Evolutionary conservation across 2,113 vertebrate species (phyloP).

Genomic region (Donacobius atricapilla): DNA sequence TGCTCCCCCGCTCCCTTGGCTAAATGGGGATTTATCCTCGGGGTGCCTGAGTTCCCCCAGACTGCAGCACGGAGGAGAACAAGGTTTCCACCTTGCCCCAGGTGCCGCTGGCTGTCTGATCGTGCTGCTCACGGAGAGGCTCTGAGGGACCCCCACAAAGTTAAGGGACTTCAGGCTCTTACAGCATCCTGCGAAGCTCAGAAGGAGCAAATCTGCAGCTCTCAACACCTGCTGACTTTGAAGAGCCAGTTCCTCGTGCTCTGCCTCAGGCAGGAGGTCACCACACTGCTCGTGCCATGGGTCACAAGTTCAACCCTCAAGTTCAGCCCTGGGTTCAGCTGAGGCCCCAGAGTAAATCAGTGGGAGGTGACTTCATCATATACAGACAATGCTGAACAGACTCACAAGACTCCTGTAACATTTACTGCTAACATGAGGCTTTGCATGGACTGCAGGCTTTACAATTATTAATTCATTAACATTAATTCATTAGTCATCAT

Average conservation of each 20-base stretch:
- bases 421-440: not conserved
- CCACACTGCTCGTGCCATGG: not conserved
- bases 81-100: not conserved
- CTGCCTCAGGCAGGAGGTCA: not conserved
- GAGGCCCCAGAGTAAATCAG: not conserved
- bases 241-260: not conserved
- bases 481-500: not conserved
- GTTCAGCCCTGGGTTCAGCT: not conserved
- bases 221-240: not conserved
- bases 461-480: slow-evolving; percentile 27
- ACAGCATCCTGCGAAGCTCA: not conserved
- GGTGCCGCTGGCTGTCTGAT: not conserved
- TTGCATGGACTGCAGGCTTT: not conserved
- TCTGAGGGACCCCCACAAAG: not conserved
- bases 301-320: not conserved
- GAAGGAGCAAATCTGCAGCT: not conserved
- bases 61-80: not conserved
- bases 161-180: not conserved
- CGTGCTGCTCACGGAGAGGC: not conserved
- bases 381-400: not conserved
- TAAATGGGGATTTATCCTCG: not conserved
- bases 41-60: not conserved
- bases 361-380: not conserved
- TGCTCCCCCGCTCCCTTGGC: not conserved
- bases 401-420: not conserved